Conservation (phyloP, 2,113 vertebrate species). For the Chauna torquata region DNA sequence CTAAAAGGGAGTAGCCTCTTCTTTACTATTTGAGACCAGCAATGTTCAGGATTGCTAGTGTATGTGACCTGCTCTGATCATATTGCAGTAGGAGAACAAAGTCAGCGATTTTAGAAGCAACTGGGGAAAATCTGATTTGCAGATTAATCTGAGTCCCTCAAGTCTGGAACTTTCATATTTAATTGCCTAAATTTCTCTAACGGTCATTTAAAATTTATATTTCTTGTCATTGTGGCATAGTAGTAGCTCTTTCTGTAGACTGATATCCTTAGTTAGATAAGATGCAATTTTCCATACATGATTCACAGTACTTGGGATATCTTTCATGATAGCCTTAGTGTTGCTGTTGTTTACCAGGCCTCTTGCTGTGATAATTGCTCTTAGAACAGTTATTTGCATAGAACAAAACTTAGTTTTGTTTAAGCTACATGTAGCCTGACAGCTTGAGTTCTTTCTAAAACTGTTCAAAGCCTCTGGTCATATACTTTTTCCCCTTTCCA, state of each 20-base stretch:
- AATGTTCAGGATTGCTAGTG: not conserved
- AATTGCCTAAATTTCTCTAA: not conserved
- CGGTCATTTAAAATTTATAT: not conserved
- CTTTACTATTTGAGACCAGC: not conserved
- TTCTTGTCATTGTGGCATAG: not conserved
- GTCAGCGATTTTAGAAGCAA: not conserved
- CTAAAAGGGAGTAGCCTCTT: not conserved
- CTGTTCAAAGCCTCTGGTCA: not conserved
- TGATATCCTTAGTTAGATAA: not conserved
- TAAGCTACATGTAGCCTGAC: not conserved
- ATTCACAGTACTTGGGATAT: not conserved
- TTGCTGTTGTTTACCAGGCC: not conserved
- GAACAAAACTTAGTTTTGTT: not conserved
- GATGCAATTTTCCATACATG: not conserved
- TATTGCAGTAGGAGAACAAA: not conserved
- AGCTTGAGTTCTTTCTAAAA: not conserved
- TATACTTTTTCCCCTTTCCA: not conserved
- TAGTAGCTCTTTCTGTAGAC: not conserved
- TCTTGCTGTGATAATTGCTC: not conserved
- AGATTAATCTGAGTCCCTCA: not conserved
- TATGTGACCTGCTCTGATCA: not conserved
- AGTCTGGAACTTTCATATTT: not conserved
- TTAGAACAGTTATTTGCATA: not conserved
- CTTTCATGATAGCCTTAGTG: not conserved
- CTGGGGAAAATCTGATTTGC: not conserved